phyloP scores from a whole-genome alignment of 2,113 vertebrate species.

The Epinephelus moara region DNA sequence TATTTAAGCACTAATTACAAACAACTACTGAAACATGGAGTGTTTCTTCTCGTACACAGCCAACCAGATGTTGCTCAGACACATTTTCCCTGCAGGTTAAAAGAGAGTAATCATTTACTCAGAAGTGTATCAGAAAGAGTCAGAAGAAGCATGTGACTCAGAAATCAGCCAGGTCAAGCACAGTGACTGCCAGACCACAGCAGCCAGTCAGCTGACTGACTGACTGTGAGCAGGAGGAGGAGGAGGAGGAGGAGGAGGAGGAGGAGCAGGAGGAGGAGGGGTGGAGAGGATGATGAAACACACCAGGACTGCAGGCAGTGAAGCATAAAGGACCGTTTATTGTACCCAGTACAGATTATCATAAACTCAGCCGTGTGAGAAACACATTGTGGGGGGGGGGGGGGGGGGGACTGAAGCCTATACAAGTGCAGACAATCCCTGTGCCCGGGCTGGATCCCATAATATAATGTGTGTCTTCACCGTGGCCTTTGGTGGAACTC shows the following conservation, averaged over 20 bases:
- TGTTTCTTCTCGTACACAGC: background rate
- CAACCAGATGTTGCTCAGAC: background rate
- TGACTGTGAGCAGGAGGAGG: background rate
- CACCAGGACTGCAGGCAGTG: conserved; percentile 65
- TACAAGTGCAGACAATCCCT: conserved; percentile 79
- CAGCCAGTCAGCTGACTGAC: conserved; percentile 60
- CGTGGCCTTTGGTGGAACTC: conserved; percentile 30
- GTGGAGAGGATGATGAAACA: conserved; percentile 50
- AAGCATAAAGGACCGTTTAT: conserved; percentile 91
- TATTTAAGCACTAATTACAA: too few relatives aligned
- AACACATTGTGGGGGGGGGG: conserved; percentile 81
- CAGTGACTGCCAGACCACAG: conserved; percentile 36
- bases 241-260: background rate
- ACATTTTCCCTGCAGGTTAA: background rate
- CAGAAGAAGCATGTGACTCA: conserved; percentile 63
- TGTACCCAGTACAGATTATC: conserved; percentile 98
- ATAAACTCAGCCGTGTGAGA: conserved; percentile 92
- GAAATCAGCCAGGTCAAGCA: conserved; percentile 60
- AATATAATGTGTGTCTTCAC: conserved; percentile 35
- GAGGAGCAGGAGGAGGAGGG: background rate
- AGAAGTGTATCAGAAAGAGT: conserved; percentile 33
- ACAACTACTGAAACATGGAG: background rate
- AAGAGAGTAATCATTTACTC: conserved; percentile 57
- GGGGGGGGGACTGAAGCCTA: conserved; percentile 64
- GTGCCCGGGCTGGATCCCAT: conserved; percentile 28